Base-by-base conservation (phyloP, 2,888 invertebrate species). In the Amphiduros pacificus region DNA sequence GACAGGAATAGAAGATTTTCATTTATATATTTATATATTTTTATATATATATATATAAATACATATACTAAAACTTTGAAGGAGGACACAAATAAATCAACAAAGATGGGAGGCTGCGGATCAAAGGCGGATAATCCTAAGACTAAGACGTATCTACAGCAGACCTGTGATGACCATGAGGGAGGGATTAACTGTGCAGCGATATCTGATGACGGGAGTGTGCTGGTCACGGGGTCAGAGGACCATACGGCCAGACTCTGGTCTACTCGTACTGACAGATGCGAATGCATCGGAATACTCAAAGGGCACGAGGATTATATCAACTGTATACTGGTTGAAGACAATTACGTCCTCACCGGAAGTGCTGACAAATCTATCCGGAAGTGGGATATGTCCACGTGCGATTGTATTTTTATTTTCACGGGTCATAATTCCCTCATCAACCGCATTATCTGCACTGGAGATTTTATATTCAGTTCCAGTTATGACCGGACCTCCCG, bases 331-430 rank as follows among this genome's bases (percentile, higher is more conserved):
- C 67, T 81, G 9, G 78, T 85, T 44, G 80, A 81, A 52, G 85
- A 84, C 62, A 80, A 81, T 55, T 84, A 73, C 71, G 83, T 85
- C 29, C 56, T 85, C 9, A 84, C 84, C 31, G 85, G 85, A 56
- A 83, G 84, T 64, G 83, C 84, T 3, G 85, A 85, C 71, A 76
- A 77, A 59, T 84, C 85, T 2, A 73, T 86, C 55, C 75, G 83
- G 49, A 85, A 85, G 69, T 85, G 85, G 85, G 83, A 84, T 70
- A 84, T 85, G 66, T 79, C 79, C 65, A 82, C 82, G 36, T 84
- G 83, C 62, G 82, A 84, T 61, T 85, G 85, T 68, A 71, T 84
- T 29, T 77, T 79, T 59, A 75, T 82, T 24, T 81, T 82, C 68
- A 68, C 74, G 2, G 85, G 85, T 1, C 85, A 85, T 69, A 76